Conservation (phyloP, 92 coral and sea anemone species). For the Blastomussa wellsi region DNA sequence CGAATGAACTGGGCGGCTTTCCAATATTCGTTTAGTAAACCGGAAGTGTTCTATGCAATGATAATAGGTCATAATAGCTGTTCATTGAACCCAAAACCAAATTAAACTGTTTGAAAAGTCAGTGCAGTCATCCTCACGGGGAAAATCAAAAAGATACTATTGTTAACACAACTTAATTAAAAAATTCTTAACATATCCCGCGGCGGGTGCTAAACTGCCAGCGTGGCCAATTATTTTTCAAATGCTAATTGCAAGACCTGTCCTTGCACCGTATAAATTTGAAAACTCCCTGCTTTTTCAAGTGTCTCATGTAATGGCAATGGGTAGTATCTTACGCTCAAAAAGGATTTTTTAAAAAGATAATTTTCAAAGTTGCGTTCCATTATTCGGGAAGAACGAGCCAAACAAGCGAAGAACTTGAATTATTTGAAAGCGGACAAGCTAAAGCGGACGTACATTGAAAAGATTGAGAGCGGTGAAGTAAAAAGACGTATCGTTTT, state of each 20-base stretch:
- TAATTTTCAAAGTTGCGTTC: neutral
- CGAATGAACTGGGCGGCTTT: too few species aligned
- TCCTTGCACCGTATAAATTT: neutral
- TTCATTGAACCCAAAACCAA: too few species aligned
- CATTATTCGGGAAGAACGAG: neutral
- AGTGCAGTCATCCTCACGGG: too few species aligned
- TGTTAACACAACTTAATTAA: neutral
- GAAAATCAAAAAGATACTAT: too few species aligned
- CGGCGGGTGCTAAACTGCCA: slow-evolving; percentile 6
- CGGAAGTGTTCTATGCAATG: too few species aligned
- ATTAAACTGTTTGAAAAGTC: too few species aligned
- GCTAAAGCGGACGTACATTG: neutral
- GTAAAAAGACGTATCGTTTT: slow-evolving; percentile 66
- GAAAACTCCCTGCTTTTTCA: neutral
- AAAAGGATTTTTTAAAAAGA: neutral
- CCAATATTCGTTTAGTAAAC: too few species aligned
- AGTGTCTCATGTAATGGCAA: neutral
- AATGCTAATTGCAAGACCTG: neutral
- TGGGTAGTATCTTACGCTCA: neutral
- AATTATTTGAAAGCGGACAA: too few species aligned
- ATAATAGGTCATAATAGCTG: too few species aligned
- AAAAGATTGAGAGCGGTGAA: neutral
- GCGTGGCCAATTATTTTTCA: slow-evolving; percentile 23
- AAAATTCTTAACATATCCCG: neutral
- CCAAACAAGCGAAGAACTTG: neutral